Base-by-base conservation (phyloP, 2,113 vertebrate species). In the Phrynosoma platyrhinos region DNA sequence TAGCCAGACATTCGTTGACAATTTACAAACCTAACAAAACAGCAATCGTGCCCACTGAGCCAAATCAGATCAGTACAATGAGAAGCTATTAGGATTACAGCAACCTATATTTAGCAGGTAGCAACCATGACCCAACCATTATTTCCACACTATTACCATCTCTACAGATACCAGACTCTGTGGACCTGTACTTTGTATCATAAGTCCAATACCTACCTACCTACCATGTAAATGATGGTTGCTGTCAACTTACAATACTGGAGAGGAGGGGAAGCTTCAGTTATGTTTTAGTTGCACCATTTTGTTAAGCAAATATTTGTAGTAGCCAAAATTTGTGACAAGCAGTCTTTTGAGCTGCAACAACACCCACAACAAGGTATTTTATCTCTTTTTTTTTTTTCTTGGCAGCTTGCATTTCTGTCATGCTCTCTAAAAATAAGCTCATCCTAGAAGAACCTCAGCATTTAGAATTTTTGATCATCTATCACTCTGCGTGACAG, bases 21-120 rank as follows among this genome's bases (percentile, higher is more conserved):
- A 5, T 7, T 81, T 30, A 80, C 66, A 55, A 30, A 30, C 25
- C 80, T 30, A 12, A 52, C 18, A 66, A 23, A 3, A 16, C 0
- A 10, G 7, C 0, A 2, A 25, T 4, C 32, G 0, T 7, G 69
- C 25, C 64, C 85, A n/a, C 30, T n/a, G 9, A 30, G 68, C 68
- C 13, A 62, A 62, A 16, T 62, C 58, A 62, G 58, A 18, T 12
- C 14, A 4, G 58, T 62, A 62, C 58, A 62, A 16, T 62, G 58
- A 12, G 18, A 2, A 62, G 13, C 58, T 62, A 18, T 62, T 62
- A 62, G 4, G 21, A 13, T 0, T 0, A 13, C 16, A 36, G 23
- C 84, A 1, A 30, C 32, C 77, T 32, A 69, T 2, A 1, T 10
- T 64, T 32, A 16, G 36, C n/a, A 47, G 30, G 42, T 2, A 23